These are phyloP conservation scores for Platycercus adscitus DNA, from an alignment of 2,113 vertebrate species.

Conservation along the genomic window DNA sequence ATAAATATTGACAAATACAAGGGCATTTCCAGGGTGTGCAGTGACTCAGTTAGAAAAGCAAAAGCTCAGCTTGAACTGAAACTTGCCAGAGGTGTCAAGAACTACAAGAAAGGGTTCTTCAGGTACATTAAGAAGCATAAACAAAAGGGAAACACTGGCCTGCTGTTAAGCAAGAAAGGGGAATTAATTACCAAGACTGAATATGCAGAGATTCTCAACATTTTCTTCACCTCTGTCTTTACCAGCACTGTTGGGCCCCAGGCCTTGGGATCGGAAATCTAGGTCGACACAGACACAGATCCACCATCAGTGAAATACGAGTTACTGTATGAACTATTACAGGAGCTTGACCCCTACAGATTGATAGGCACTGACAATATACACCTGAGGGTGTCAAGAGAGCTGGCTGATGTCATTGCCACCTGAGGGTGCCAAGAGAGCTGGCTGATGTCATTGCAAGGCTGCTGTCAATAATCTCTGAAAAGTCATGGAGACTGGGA, in stretches of 20 bases:
- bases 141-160: background rate
- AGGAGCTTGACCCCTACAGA: background rate
- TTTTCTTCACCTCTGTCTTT: background rate
- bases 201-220: background rate
- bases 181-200: background rate
- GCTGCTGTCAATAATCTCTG: background rate
- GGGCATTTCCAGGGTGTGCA: background rate
- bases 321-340: background rate
- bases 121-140: background rate
- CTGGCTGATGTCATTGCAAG: background rate
- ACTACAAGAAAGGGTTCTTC: background rate
- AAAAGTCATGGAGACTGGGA: background rate
- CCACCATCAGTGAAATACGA: background rate
- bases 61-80: background rate
- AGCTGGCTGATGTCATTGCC: background rate
- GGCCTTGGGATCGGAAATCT: background rate
- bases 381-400: background rate
- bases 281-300: background rate
- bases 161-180: background rate
- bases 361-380: background rate
- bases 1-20: background rate
- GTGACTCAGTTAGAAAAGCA: background rate
- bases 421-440: background rate
- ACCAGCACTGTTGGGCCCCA: background rate
- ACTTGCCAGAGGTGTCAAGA: background rate